These are phyloP conservation scores for Lacerta bilineata DNA, from an alignment of 2,797 vertebrate genomes.

Conservation along the genomic window DNA sequence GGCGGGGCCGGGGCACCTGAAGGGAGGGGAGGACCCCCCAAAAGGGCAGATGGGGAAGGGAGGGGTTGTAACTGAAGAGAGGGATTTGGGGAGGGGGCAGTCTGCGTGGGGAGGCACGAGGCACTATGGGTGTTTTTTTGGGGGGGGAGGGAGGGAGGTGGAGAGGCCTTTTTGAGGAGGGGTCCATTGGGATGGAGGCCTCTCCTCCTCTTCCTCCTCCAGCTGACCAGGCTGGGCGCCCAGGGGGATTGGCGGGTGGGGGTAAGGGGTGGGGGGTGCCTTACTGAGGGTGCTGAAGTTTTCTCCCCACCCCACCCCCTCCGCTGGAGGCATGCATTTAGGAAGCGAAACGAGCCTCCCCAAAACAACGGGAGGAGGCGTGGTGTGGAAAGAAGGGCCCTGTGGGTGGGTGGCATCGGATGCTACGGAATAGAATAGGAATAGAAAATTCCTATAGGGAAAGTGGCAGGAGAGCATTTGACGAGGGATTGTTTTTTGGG, in stretches of 20 bases:
- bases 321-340: neutral
- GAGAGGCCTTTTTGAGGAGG: no score
- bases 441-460: neutral
- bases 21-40: no score
- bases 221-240: neutral
- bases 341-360: neutral
- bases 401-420: neutral
- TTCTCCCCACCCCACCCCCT: neutral
- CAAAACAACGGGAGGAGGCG: neutral
- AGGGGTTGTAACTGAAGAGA: neutral
- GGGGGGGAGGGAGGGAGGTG: no score
- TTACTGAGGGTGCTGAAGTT: neutral
- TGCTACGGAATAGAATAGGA: neutral
- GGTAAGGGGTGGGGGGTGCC: neutral
- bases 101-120: no score
- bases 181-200: neutral
- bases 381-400: neutral
- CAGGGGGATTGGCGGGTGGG: no score
- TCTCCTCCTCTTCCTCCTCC: neutral
- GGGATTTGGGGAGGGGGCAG: no score
- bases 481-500: neutral
- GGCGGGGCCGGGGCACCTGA: constrained; percentile 19
- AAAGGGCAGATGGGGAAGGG: neutral
- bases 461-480: neutral
- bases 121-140: no score